These are phyloP conservation scores for Muntiacus muntjak DNA, from an alignment of 2,113 vertebrate species.

Conservation along the genomic window DNA sequence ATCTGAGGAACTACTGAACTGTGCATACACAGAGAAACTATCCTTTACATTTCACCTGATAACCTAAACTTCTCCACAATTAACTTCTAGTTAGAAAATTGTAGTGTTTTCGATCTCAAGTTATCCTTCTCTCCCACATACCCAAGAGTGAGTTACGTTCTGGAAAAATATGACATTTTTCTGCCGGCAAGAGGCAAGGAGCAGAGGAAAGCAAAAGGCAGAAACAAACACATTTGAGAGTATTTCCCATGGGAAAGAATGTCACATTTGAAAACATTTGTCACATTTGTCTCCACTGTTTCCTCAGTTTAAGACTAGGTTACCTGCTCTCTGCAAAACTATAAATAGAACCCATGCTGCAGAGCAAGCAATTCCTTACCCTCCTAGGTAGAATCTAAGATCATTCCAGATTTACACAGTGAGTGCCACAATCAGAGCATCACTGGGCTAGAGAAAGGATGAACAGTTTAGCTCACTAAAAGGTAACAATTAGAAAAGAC, in stretches of 20 bases:
- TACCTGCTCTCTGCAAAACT: background rate
- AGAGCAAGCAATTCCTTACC: background rate
- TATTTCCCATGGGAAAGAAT: constrained; percentile 45
- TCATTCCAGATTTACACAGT: constrained; percentile 55
- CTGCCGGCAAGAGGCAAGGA: background rate
- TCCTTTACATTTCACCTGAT: background rate
- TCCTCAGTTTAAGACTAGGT: background rate
- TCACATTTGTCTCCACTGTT: constrained; percentile 23
- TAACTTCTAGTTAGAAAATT: background rate
- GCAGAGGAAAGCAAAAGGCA: background rate
- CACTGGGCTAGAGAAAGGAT: background rate
- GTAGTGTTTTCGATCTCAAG: background rate
- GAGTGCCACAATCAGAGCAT: constrained; percentile 39
- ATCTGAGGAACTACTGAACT: background rate
- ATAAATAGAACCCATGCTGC: background rate
- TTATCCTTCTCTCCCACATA: background rate
- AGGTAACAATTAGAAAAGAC: constrained; percentile 68
- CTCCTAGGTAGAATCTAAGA: background rate
- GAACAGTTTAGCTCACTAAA: constrained; percentile 34
- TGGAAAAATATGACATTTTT: background rate
- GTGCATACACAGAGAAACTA: background rate
- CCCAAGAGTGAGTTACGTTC: background rate
- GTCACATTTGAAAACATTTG: constrained; percentile 2
- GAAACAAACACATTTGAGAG: background rate
- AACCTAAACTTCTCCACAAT: background rate